These are phyloP conservation scores for Laterallus jamaicensis DNA, from an alignment of 2,113 vertebrate genomes.

Conservation along the genomic window DNA sequence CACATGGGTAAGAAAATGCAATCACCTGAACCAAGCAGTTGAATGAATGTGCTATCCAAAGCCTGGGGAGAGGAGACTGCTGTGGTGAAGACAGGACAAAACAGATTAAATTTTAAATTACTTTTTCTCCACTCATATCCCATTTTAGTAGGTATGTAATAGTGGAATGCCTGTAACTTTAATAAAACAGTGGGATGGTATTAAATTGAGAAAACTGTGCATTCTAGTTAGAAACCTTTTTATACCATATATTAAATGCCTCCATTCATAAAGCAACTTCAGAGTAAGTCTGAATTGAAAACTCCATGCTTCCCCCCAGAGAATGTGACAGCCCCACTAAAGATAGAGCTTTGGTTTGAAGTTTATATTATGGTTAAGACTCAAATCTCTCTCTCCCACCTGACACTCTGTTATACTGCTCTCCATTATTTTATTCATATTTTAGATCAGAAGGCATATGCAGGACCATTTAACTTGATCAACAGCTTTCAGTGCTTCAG, in stretches of 20 bases:
- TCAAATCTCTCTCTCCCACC: not conserved
- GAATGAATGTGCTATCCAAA: accelerated
- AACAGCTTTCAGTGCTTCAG: not conserved
- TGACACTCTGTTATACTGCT: no score
- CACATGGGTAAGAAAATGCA: not conserved
- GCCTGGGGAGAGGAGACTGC: not conserved
- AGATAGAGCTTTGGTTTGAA: not conserved
- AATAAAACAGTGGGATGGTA: not conserved
- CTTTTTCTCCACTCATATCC: not conserved
- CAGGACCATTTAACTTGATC: not conserved
- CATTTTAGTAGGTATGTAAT: not conserved
- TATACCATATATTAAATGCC: accelerated
- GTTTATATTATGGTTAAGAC: accelerated
- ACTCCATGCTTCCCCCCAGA: no score
- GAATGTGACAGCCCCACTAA: accelerated
- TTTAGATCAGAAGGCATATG: not conserved
- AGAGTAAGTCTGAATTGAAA: not conserved
- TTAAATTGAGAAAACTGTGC: not conserved
- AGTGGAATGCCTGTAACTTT: not conserved
- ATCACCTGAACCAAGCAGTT: not conserved
- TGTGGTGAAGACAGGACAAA: not conserved
- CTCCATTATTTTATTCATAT: no score
- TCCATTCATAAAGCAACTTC: not conserved
- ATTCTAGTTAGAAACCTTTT: not conserved
- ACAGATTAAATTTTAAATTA: not conserved